phyloP scores from a whole-genome alignment of 2,113 vertebrate species.

The Empidonax alnorum region DNA sequence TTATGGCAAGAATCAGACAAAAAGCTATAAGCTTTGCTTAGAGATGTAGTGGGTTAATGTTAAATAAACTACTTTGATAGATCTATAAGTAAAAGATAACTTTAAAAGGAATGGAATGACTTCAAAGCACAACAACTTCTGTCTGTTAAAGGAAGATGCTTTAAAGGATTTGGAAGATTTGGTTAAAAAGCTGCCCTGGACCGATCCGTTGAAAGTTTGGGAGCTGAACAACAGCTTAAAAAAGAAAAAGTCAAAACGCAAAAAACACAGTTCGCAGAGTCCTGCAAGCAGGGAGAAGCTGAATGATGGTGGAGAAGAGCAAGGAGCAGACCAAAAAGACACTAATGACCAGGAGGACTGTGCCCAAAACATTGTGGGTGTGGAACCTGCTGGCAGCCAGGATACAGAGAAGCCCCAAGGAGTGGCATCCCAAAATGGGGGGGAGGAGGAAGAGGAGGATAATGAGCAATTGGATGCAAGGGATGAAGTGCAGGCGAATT shows the following conservation, averaged over 20 bases:
- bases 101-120: background rate
- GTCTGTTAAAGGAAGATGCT: slow-evolving; percentile 84
- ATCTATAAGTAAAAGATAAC: background rate
- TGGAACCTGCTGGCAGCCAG: slow-evolving; percentile 7
- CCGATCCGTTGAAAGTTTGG: slow-evolving; percentile 87
- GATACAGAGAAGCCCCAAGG: background rate
- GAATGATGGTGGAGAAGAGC: background rate
- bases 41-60: no score
- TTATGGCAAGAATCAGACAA: background rate
- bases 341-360: background rate
- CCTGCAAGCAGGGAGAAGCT: slow-evolving; percentile 49
- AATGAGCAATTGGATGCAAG: background rate
- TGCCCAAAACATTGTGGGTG: background rate
- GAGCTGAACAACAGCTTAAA: slow-evolving; percentile 88
- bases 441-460: slow-evolving; percentile 4
- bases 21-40: background rate
- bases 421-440: background rate
- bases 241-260: slow-evolving; percentile 87
- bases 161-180: slow-evolving; percentile 87
- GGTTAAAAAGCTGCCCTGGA: slow-evolving; percentile 88
- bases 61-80: background rate
- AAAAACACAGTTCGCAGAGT: slow-evolving; percentile 63
- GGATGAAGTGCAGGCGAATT: background rate
- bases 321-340: background rate
- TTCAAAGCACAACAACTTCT: background rate